These are phyloP conservation scores for Temnothorax unifasciatus DNA, from an alignment of 2,888 invertebrate species.

Conservation along the genomic window DNA sequence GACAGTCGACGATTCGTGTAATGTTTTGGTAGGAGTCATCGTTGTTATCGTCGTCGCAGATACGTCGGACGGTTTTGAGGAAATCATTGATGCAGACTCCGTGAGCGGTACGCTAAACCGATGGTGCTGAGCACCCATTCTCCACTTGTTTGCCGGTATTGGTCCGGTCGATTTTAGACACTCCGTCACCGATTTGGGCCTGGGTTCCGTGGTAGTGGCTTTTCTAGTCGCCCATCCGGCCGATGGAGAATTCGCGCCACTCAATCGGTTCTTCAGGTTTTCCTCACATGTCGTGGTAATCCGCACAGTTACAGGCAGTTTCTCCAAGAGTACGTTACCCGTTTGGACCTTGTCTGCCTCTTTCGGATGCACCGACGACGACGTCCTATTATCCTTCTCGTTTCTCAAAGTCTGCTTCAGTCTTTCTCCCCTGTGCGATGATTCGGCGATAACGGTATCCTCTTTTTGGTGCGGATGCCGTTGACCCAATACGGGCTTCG, in stretches of 20 bases:
- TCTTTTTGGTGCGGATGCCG: slow-evolving; percentile 72
- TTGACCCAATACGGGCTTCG: slow-evolving; percentile 73
- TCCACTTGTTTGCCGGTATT: slow-evolving; percentile 82
- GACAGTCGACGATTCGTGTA: slow-evolving; percentile 88
- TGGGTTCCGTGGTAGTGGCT: slow-evolving; percentile 67
- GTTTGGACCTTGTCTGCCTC: slow-evolving; percentile 53
- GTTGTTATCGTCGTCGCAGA: slow-evolving; percentile 43
- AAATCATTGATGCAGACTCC: slow-evolving; percentile 63
- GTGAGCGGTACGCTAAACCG: slow-evolving; percentile 75
- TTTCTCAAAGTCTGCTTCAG: slow-evolving; percentile 66
- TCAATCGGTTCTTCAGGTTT: slow-evolving; percentile 67
- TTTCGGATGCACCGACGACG: slow-evolving; percentile 69
- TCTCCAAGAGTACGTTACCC: slow-evolving; percentile 59
- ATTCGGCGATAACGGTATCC: slow-evolving; percentile 48
- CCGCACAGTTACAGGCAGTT: slow-evolving; percentile 53
- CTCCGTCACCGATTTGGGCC: slow-evolving; percentile 82
- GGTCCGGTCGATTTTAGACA: slow-evolving; percentile 79
- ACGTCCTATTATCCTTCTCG: slow-evolving; percentile 59
- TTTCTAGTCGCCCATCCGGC: slow-evolving; percentile 67
- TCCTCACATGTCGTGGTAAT: slow-evolving; percentile 62
- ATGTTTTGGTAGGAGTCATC: slow-evolving; percentile 84
- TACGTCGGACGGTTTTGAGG: slow-evolving; percentile 53
- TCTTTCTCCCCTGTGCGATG: slow-evolving; percentile 63
- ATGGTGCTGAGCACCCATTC: slow-evolving; percentile 82
- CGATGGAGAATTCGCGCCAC: slow-evolving; percentile 37